Percentiles rank a stretch among this genome's conserved stretches.
Conservation (phyloP, 2,797 vertebrate genomes). For the Simalia tracyae region DNA sequence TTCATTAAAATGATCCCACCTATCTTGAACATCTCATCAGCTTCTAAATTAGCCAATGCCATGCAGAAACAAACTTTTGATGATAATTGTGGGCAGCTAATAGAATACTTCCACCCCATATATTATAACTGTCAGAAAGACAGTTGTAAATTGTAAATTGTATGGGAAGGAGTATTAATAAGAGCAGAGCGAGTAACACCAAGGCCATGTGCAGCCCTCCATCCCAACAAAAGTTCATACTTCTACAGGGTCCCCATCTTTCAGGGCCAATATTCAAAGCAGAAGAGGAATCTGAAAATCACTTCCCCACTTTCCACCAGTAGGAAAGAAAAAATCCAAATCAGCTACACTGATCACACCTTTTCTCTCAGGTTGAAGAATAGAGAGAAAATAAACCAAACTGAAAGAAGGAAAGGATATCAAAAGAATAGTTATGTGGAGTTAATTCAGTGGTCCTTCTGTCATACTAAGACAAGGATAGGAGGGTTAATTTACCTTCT, state of each 20-base stretch:
- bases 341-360: background rate
- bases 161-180: slow-evolving; percentile 5
- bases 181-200: background rate
- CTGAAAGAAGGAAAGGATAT: background rate
- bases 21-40: background rate
- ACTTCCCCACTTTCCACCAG: background rate
- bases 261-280: background rate
- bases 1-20: background rate
- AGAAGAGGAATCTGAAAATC: background rate
- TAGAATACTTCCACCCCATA: background rate
- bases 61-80: background rate
- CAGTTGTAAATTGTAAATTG: too few relatives aligned
- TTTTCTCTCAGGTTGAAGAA: background rate
- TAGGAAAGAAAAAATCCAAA: background rate
- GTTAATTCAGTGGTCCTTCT: background rate
- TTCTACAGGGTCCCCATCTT: background rate
- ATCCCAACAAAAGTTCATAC: background rate
- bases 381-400: background rate
- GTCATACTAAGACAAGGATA: background rate
- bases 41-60: background rate
- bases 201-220: background rate
- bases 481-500: background rate
- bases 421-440: background rate
- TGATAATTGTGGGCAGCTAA: background rate
- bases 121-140: background rate